Base-by-base conservation (phyloP, 2,113 vertebrate species). In the Onychostoma macrolepis region DNA sequence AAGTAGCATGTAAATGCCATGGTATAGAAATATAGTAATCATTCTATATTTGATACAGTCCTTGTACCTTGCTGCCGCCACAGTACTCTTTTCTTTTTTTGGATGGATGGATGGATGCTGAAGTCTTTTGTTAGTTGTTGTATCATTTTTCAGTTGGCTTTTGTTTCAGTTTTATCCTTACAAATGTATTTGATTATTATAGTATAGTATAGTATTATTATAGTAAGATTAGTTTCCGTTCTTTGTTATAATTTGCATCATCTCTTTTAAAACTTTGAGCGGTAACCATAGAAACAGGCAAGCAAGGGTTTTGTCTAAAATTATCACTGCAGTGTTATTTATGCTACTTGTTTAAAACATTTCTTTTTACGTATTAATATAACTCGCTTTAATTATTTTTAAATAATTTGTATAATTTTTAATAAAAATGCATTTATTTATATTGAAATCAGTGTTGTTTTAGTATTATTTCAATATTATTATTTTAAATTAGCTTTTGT, bases 211-310 rank as follows among this genome's bases (percentile, higher is more conserved):
- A n/a, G n/a, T n/a, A n/a, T n/a, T n/a, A n/a, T n/a, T n/a, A n/a
- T n/a, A 26, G 48, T 76, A 45, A 76, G 41, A 48, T 75, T 43
- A 45, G 6, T 26, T 61, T 61, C 19, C 2, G 30, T 3, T 9
- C 7, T 43, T 43, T 15, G 30, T 80, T 61, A 80, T 36, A 36
- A 36, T 50, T 36, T 56, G 33, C 24, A 41, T 72, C 36, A 26
- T 81, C 38, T 81, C 58, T n/a, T 81, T 67, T 67, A 76, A 45
- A 67, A 81, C 36, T 43, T 81, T 45, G 33, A 48, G 38, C 6
- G 53, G 88, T 87, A 82, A 72, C 84, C 81, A 85, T 89, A 85
- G 88, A 85, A 89, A 87, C 88, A 89, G 84, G 45, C 53, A n/a
- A 69, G 75, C 58, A 41, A 84, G 85, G 43, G 67, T 79, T 75